Base-by-base conservation (phyloP, 1,140 invertebrate genomes). In the Aphidius gifuensis region DNA sequence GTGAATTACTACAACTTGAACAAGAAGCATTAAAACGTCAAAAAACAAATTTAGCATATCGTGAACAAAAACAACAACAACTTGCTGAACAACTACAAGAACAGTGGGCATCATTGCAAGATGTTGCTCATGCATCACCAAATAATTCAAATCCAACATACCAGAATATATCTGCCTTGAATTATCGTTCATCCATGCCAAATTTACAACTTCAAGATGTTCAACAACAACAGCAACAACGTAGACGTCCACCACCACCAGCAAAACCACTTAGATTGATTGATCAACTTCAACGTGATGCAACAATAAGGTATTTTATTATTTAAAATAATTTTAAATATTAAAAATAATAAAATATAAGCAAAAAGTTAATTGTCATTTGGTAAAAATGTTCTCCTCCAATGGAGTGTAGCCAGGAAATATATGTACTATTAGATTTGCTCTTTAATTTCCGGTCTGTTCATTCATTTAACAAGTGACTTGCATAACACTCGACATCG, bases 1-100 rank as follows among this genome's bases (percentile, higher is more conserved):
- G 88, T 9, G 89, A 92, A 77, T 79, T 91, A 1, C 70, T 90
- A 3, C 89, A 91, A 71, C 70, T 90, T 40, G 88, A 92, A 74
- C 87, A 90, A 74, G 89, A 91, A 75, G 89, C 91, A 69, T 69
- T 91, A n/a, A 86, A 90, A 68, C 80, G 89, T 4, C 88, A 91
- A 71, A 81, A 88, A 5, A 89, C 87, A 64, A 90, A 88, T 71
- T 71, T 90, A 8, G 75, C 88, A 32, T 83, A 86, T 54, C 80
- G 85, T 58, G 88, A 90, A 69, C 77, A 81, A 58, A 77, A 79
- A 53, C 75, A 80, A 45, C 72, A 77, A 21, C 76, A 77, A 58
- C 59, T 82, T 3, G 75, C 73, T 5, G 74, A 78, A 38, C 78
- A 79, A 57, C 64, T 79, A 21, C 74, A 81, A 39, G 77, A 80